Evolutionary conservation across 30 jellyfish, hydroid and myxozoan species (phyloP).

Genomic region (Sanderia malayensis): DNA sequence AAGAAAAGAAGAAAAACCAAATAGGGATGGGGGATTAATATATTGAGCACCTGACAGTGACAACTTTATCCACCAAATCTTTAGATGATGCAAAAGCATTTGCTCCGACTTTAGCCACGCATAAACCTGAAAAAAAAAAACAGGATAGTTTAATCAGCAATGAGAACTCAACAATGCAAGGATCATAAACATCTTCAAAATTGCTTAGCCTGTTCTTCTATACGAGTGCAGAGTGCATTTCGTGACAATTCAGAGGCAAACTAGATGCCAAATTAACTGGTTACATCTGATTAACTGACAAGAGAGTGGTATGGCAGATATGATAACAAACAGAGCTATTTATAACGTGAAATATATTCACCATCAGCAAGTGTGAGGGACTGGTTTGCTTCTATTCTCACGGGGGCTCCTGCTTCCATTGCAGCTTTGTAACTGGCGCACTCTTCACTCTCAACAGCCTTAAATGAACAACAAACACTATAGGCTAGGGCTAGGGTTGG

Average conservation of each 20-base stretch:
- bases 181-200: too few species aligned
- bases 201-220: too few species aligned
- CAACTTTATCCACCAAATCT: constrained; percentile 80
- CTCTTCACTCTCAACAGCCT: constrained; percentile 93
- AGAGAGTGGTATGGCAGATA: too few species aligned
- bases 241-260: too few species aligned
- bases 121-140: constrained; percentile 65
- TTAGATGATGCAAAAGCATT: constrained; percentile 83
- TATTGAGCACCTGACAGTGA: constrained; percentile 79
- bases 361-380: constrained; percentile 97
- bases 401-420: constrained; percentile 94
- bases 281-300: too few species aligned
- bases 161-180: too few species aligned
- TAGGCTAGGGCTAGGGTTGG: too few species aligned
- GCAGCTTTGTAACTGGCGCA: constrained; percentile 99
- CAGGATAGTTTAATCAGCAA: background rate
- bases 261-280: too few species aligned
- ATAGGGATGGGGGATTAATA: background rate
- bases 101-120: constrained; percentile 95
- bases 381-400: constrained; percentile 84
- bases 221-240: too few species aligned
- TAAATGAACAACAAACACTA: background rate
- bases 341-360: background rate
- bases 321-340: background rate
- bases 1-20: background rate